Base-by-base conservation (phyloP, 64 coral and sea anemone species). In the Anthopleura sola region DNA sequence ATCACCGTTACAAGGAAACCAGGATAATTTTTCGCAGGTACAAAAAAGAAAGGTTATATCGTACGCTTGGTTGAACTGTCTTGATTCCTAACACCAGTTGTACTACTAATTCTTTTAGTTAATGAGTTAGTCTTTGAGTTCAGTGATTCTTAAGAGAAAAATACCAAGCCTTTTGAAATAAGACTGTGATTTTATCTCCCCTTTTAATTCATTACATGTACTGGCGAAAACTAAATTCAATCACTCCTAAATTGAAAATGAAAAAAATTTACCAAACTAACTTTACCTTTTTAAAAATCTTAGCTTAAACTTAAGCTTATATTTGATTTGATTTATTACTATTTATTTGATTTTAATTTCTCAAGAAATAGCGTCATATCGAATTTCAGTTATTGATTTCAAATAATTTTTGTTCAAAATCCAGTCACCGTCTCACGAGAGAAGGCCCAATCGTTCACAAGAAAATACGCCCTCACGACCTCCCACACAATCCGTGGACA, bases 21-120 rank as follows among this genome's bases (percentile, higher is more conserved):
- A 34, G 32, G 55, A 83, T 29, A 60, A 20, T 21, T 60, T 38
- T 48, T 54, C 82, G 50, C 82, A 83, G 82, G 82, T 83, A 56
- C 16, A 79, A 33, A 44, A 44, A 77, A 15, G 2, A 77, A 40
- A 33, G 21, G 29, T 77, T 15, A 33, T 17, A 36, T 77, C 28
- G 80, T 51, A 82, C 47, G 80, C 38, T 82, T 82, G 14, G 51
- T 49, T 82, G 66, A 71, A 32, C 28, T 71, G 13, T 15, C 26
- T 71, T 16, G 66, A 31, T 3, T 71, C 28, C 66, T 29, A 11
- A 34, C 13, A 71, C 66, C 66, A 71, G 66, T 34, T 66, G 21
- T 34, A 71, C 66, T 24, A 28, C n/a, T 26, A 11, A 62, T 62
- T 34, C 12, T 32, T 71, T 28, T 71, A 28, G 58, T 71, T 34